Percentiles rank a stretch among this genome's conserved stretches.
Conservation (phyloP, 2,113 vertebrate genomes). For the Anguilla japonica region DNA sequence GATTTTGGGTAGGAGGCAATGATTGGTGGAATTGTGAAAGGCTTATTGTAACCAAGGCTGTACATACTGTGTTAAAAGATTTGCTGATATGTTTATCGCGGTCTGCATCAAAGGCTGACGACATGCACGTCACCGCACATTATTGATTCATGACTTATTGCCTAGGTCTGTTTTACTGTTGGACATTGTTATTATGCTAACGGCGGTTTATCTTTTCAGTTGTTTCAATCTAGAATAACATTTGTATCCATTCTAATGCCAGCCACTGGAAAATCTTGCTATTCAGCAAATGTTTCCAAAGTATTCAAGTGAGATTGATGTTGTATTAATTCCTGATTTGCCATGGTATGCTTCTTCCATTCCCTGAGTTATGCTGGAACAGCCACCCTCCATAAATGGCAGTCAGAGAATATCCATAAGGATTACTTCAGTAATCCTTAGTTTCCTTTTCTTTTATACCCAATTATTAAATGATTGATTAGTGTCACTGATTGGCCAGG, state of each 20-base stretch:
- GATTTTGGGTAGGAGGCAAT: constrained; percentile 11
- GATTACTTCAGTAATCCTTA: not conserved
- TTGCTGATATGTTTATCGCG: not conserved
- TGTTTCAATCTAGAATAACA: not conserved
- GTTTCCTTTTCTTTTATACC: too few species aligned
- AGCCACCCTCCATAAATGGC: not conserved
- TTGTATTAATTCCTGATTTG: not conserved
- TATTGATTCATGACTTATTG: not conserved
- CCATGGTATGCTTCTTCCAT: not conserved
- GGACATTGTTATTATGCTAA: not conserved
- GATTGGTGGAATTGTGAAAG: constrained; percentile 8
- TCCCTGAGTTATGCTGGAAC: not conserved
- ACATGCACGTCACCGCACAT: not conserved
- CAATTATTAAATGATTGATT: too few species aligned
- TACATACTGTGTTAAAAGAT: not conserved
- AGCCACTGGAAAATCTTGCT: not conserved
- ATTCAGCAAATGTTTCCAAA: not conserved
- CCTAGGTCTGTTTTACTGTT: not conserved
- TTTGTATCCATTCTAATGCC: not conserved
- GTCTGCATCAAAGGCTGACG: not conserved
- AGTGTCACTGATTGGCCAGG: too few species aligned
- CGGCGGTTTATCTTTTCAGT: not conserved
- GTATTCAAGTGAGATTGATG: not conserved
- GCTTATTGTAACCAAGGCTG: not conserved
- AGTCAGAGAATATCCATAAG: not conserved